Base-by-base conservation (phyloP, 2,888 invertebrate species). In the Orthosia incerta region DNA sequence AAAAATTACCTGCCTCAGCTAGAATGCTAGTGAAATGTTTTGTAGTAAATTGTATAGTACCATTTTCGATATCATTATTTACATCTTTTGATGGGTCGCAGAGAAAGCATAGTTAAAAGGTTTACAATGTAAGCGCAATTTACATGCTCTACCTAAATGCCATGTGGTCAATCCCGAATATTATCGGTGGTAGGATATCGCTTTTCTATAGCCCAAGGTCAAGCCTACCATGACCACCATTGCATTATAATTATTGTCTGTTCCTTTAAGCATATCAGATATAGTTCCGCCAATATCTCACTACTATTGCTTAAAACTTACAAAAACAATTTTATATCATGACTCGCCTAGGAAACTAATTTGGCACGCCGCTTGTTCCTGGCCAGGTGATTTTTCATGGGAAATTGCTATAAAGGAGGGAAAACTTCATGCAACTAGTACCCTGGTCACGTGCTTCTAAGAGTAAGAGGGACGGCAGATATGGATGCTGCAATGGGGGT, bases 361-460 rank as follows among this genome's bases (percentile, higher is more conserved):
- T 93, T 92, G 85, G 86, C 87, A 84, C 84, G 82, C 86, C 78
- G 80, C 75, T 79, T 80, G 84, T 87, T 90, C 89, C 89, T 86
- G 81, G 84, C 82, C 93, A 94, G 94, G 94, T 94, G 91, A 93
- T 94, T 95, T 94, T 95, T 95, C 94, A 94, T 90, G 89, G 90
- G 83, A 91, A 93, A 93, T 90, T 91, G 90, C 92, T 90, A 93
- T 94, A 93, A 93, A 92, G 88, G 89, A 89, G 89, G 92, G 91
- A 91, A 91, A 93, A 91, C 91, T 92, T 89, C 74, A 75, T 63
- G 81, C 82, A 76, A 90, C 92, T 93, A 91, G 94, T 92, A 95
- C 82, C 79, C 95, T 69, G 86, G 92, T 94, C 95, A 95, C 95
- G 95, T 94, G 88, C 81, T 73, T 76, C 72, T 48, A 67, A 68